Conservation (phyloP, 2,797 vertebrate genomes). For the Margarornis squamiger region DNA sequence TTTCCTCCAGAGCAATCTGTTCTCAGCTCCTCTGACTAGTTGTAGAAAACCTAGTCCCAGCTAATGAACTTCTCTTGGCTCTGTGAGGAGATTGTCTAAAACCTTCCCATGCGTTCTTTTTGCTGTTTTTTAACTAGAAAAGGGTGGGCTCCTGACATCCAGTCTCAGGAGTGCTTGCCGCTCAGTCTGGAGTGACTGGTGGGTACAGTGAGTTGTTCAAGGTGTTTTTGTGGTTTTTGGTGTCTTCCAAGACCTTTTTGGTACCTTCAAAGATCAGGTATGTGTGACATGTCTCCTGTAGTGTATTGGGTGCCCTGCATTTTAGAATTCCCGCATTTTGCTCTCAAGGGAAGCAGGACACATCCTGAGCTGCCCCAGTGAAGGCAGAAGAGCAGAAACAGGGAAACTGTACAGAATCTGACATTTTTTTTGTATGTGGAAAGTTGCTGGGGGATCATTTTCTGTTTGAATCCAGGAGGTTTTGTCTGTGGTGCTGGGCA, state of each 20-base stretch:
- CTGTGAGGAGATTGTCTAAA: not conserved
- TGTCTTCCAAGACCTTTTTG: not conserved
- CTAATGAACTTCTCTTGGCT: not conserved
- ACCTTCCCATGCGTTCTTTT: not conserved
- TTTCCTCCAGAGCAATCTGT: not conserved
- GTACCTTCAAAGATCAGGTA: not conserved
- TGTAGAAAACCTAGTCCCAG: not conserved
- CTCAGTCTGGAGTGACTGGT: not conserved
- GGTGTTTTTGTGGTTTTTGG: not conserved
- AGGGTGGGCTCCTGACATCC: not conserved
- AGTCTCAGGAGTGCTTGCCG: not conserved
- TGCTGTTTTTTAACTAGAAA: not conserved
- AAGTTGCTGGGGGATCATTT: not conserved
- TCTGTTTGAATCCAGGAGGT: not conserved
- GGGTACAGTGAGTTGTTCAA: not conserved
- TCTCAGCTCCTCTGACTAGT: not conserved
- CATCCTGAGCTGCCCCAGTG: not conserved
- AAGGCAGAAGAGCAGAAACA: not conserved
- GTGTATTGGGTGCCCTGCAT: not conserved
- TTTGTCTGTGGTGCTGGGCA: accelerated
- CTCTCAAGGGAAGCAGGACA: not conserved
- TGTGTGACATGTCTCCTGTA: not conserved
- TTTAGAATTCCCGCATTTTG: not conserved
- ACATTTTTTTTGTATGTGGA: not conserved
- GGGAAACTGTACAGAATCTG: not conserved